These are phyloP conservation scores for Hesperophylax magnus DNA, from an alignment of 1,140 invertebrate genomes.

Conservation along the genomic window DNA sequence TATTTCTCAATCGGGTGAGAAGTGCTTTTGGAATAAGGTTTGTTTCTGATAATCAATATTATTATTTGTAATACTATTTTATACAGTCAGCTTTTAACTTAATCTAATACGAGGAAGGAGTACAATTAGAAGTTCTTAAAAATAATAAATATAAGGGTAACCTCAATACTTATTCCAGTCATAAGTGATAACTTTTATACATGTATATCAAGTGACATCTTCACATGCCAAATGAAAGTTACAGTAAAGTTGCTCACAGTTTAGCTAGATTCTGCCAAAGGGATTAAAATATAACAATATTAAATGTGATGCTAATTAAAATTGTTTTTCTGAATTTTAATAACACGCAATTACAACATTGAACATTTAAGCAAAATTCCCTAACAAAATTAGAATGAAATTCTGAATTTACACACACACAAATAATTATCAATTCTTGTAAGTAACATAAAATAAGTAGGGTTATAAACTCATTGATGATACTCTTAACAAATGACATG, in stretches of 20 bases:
- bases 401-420: too few species aligned
- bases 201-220: neutral
- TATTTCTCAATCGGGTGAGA: conserved; percentile 14
- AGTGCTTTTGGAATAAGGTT: conserved; percentile 31
- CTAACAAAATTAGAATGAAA: too few species aligned
- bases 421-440: too few species aligned
- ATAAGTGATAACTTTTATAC: conserved; percentile 21
- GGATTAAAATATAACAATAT: conserved; percentile 33
- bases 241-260: neutral
- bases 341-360: too few species aligned
- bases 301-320: neutral
- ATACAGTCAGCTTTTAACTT: conserved; percentile 42
- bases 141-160: conserved; percentile 49
- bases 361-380: neutral
- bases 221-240: neutral
- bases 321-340: neutral
- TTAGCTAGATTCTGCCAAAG: too few species aligned
- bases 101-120: conserved; percentile 43
- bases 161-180: conserved; percentile 39
- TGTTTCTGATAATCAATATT: conserved; percentile 36
- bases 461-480: too few species aligned
- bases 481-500: too few species aligned
- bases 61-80: conserved; percentile 51
- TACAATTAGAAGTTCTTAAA: conserved; percentile 43
- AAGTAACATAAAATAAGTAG: too few species aligned